A percentile compares a stretch with the other conserved stretches of the same genome.
Evolutionary conservation across 2,113 vertebrate species (phyloP).

Genomic region (Astatoreochromis straeleni): DNA sequence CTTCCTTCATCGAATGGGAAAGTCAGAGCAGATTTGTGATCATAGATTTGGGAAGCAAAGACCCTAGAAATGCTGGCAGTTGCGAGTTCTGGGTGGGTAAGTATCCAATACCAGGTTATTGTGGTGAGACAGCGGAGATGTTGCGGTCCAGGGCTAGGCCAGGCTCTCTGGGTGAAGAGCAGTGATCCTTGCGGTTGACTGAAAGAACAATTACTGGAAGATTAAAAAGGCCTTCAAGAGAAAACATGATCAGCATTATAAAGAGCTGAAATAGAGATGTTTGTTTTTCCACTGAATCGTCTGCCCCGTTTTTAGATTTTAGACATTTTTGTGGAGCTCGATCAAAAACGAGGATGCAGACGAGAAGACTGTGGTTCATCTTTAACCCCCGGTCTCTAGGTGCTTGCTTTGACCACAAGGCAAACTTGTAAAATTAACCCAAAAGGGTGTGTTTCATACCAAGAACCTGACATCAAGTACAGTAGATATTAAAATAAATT

Average conservation of each 20-base stretch:
- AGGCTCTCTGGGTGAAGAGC: conserved; percentile 46
- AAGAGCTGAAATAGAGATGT: conserved; percentile 61
- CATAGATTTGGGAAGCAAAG: conserved; percentile 49
- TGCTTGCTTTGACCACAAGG: conserved; percentile 28
- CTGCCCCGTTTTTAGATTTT: conserved; percentile 29
- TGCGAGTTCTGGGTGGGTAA: conserved; percentile 18
- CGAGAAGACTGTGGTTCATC: conserved; percentile 52
- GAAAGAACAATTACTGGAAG: conserved; percentile 65
- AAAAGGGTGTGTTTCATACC: conserved; percentile 31
- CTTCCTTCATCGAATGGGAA: conserved; percentile 65
- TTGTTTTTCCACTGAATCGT: conserved; percentile 60
- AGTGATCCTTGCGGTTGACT: conserved; percentile 47
- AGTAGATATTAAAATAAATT: not conserved
- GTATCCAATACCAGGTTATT: conserved; percentile 50
- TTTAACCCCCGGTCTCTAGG: conserved; percentile 57
- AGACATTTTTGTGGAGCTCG: conserved; percentile 63
- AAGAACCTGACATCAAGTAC: not conserved
- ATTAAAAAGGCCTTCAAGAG: conserved; percentile 49
- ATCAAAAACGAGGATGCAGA: conserved; percentile 43
- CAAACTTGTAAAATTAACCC: conserved; percentile 30
- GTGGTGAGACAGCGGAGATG: conserved; percentile 68
- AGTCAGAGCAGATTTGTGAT: conserved; percentile 53
- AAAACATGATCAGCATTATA: conserved; percentile 42
- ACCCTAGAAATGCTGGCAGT: conserved; percentile 43
- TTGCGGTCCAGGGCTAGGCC: conserved; percentile 55